Percentiles rank a stretch among this genome's conserved stretches.
These are phyloP conservation scores for Mallateleia sp. DNA, from an alignment of 2,888 invertebrate genomes.

Conservation along the genomic window DNA sequence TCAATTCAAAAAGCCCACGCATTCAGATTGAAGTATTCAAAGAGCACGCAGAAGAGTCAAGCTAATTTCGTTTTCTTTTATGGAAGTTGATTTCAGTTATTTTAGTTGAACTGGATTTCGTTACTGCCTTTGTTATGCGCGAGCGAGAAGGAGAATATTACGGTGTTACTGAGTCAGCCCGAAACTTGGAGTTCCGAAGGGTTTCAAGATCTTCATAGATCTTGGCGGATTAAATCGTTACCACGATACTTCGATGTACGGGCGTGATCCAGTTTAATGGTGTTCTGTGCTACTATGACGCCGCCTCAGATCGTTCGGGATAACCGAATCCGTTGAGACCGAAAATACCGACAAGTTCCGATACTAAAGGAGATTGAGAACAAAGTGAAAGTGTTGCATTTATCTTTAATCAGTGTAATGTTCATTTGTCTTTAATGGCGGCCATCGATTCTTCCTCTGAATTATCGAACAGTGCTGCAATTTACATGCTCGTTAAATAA, in stretches of 20 bases:
- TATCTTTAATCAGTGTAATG: slow-evolving; percentile 58
- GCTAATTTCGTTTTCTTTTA: slow-evolving; percentile 44
- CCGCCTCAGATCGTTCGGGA: slow-evolving; percentile 37
- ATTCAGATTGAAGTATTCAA: not conserved
- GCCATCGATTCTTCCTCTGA: slow-evolving; percentile 27
- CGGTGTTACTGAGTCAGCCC: slow-evolving; percentile 48
- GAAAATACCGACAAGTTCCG: slow-evolving; percentile 27
- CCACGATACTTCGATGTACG: slow-evolving; percentile 57
- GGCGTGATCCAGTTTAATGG: slow-evolving; percentile 65
- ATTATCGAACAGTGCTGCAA: slow-evolving; percentile 45
- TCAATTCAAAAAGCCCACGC: not conserved
- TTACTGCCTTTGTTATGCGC: slow-evolving; percentile 39
- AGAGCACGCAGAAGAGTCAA: not conserved
- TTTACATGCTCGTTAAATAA: slow-evolving; percentile 53
- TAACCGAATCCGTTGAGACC: slow-evolving; percentile 34
- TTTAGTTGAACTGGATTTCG: slow-evolving; percentile 54
- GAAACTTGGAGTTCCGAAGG: slow-evolving; percentile 46
- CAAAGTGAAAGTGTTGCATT: slow-evolving; percentile 62
- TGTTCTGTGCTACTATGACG: slow-evolving; percentile 44
- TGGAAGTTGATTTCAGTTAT: slow-evolving; percentile 38
- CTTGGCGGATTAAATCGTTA: slow-evolving; percentile 68
- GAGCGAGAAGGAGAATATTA: slow-evolving; percentile 46
- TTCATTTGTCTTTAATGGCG: slow-evolving; percentile 52
- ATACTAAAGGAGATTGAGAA: slow-evolving; percentile 31
- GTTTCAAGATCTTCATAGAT: slow-evolving; percentile 69